Conservation (phyloP, 1,140 invertebrate genomes). For the Hylyphantes graminicola region DNA sequence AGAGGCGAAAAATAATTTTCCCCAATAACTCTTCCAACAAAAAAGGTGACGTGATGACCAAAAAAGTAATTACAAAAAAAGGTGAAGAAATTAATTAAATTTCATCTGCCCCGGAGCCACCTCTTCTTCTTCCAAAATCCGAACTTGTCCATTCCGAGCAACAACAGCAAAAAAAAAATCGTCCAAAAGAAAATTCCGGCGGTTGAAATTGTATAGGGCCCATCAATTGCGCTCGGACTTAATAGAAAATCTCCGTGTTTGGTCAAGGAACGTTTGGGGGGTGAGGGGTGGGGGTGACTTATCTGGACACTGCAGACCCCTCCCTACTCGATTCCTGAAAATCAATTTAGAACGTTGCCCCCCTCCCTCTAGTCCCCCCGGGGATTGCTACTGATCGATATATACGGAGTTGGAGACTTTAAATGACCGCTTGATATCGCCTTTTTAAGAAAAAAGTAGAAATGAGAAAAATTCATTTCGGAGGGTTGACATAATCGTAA, state of each 20-base stretch:
- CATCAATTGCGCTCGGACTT: conserved; percentile 58
- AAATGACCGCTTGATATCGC: conserved; percentile 58
- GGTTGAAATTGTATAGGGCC: conserved; percentile 59
- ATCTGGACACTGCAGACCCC: conserved; percentile 55
- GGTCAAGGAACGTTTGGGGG: conserved; percentile 39
- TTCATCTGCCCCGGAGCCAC: conserved; percentile 38
- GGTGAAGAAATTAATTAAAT: conserved; percentile 55
- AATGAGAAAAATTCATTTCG: no score
- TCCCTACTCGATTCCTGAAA: conserved; percentile 46
- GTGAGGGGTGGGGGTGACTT: conserved; percentile 33
- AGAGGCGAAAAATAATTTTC: no score
- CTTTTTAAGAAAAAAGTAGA: conserved; percentile 29
- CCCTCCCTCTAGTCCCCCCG: neutral
- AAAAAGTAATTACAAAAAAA: conserved; percentile 30
- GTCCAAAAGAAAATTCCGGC: conserved; percentile 38
- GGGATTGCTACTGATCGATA: conserved; percentile 47
- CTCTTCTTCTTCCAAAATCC: conserved; percentile 20
- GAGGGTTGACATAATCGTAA: no score
- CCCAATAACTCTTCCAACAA: no score
- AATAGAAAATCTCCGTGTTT: conserved; percentile 60
- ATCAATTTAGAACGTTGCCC: conserved; percentile 54
- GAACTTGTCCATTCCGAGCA: conserved; percentile 30
- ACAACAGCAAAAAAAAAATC: conserved; percentile 4
- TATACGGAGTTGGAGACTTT: conserved; percentile 50
- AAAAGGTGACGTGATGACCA: neutral